Conservation (phyloP, 2,113 vertebrate genomes). For the Chaetops frenatus region DNA sequence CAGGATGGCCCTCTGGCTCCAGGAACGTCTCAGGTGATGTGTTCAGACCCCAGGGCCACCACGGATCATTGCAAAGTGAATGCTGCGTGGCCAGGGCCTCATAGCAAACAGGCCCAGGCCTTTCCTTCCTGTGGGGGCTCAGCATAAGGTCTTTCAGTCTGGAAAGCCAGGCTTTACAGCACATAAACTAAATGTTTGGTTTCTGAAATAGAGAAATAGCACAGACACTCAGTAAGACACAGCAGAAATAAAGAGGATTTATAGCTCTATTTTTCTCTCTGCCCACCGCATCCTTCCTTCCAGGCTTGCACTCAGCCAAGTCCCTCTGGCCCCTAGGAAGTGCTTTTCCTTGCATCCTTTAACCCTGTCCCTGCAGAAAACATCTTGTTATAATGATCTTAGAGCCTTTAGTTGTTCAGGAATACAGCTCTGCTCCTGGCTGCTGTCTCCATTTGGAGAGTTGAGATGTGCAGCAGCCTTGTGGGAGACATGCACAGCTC, state of each 20-base stretch:
- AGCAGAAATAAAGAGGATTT: slow-evolving; percentile 5
- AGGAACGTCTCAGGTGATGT: neutral
- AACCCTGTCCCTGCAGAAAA: neutral
- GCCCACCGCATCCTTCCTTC: neutral
- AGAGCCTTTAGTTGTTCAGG: neutral
- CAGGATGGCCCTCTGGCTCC: neutral
- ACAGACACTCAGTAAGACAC: neutral
- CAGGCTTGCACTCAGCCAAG: neutral
- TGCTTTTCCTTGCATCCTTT: neutral
- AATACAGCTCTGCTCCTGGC: neutral
- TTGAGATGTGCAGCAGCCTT: neutral
- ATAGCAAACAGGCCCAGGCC: neutral
- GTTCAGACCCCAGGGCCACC: neutral
- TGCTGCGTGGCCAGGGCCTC: neutral
- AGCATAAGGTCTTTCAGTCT: neutral
- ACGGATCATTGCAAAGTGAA: neutral
- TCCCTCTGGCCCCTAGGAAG: neutral
- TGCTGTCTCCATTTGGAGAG: neutral
- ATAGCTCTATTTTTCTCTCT: neutral
- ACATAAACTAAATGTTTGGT: neutral
- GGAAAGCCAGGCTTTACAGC: neutral
- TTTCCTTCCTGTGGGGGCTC: neutral
- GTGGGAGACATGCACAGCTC: neutral
- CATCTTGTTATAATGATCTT: neutral
- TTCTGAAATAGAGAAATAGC: neutral